Conservation (phyloP, 2,888 invertebrate species). For the Zele albiditarsus region DNA sequence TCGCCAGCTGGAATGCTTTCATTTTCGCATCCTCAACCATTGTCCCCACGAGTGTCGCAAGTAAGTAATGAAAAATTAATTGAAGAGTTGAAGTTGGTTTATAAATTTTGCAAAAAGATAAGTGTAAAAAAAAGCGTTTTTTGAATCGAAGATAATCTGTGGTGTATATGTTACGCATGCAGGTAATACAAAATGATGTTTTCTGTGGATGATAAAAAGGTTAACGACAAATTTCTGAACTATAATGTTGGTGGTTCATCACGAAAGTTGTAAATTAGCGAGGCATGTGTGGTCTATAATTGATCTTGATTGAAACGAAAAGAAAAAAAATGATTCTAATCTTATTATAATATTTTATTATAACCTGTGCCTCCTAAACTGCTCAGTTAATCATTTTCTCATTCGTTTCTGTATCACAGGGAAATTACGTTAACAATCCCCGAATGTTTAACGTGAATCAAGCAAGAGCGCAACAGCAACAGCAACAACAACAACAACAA, state of each 20-base stretch:
- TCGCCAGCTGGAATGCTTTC: constrained; percentile 71
- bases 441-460: constrained; percentile 72
- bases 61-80: constrained; percentile 61
- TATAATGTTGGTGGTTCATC: too few species aligned
- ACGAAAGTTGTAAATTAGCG: too few species aligned
- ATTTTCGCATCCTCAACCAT: constrained; percentile 74
- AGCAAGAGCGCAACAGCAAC: constrained; percentile 73
- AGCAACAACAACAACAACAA: constrained; percentile 73
- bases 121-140: background rate
- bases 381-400: background rate
- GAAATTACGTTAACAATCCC: constrained; percentile 66
- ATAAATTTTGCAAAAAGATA: background rate
- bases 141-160: too few species aligned
- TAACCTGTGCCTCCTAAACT: too few species aligned
- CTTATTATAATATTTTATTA: too few species aligned
- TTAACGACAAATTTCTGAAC: too few species aligned
- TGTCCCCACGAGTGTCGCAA: constrained; percentile 76
- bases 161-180: too few species aligned
- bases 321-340: too few species aligned
- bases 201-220: too few species aligned
- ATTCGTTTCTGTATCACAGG: constrained; percentile 30
- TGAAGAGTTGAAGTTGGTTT: background rate
- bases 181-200: too few species aligned
- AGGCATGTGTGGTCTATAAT: too few species aligned
- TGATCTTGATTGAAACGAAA: too few species aligned